Percentiles rank a stretch among this genome's conserved stretches.
These are phyloP conservation scores for Melipona quadrifasciata DNA, from an alignment of 1,140 invertebrate species.

Conservation along the genomic window DNA sequence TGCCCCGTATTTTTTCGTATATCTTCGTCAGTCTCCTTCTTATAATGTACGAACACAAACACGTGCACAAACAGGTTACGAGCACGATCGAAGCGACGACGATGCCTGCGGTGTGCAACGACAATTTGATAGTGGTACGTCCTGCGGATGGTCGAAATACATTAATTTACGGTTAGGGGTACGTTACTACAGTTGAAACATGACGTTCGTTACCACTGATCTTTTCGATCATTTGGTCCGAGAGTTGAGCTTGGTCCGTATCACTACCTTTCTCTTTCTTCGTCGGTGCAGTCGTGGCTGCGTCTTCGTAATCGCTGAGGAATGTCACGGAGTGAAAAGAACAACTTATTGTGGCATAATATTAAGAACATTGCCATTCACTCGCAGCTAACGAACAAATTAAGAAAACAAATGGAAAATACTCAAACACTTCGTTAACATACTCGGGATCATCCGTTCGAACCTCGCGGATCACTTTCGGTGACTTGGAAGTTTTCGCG, in stretches of 20 bases:
- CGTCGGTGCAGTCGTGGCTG: neutral
- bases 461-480: conserved; percentile 28
- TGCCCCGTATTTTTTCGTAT: conserved; percentile 53
- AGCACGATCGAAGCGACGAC: conserved; percentile 57
- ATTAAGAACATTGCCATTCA: too few species aligned
- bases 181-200: neutral
- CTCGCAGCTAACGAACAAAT: too few species aligned
- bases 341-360: neutral
- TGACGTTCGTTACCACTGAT: conserved; percentile 17
- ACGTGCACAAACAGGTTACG: conserved; percentile 72
- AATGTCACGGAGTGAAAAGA: neutral
- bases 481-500: neutral
- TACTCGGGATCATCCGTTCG: conserved; percentile 15
- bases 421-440: neutral
- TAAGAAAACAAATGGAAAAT: too few species aligned
- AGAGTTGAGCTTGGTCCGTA: neutral
- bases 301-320: conserved; percentile 15
- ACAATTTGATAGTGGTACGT: conserved; percentile 31
- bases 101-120: conserved; percentile 41
- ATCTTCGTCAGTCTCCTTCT: conserved; percentile 62
- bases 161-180: neutral
- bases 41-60: conserved; percentile 53
- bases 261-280: neutral
- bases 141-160: conserved; percentile 1
- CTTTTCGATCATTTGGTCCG: neutral